Conservation (phyloP, 2,888 invertebrate genomes). For the Stramonita haemastoma region DNA sequence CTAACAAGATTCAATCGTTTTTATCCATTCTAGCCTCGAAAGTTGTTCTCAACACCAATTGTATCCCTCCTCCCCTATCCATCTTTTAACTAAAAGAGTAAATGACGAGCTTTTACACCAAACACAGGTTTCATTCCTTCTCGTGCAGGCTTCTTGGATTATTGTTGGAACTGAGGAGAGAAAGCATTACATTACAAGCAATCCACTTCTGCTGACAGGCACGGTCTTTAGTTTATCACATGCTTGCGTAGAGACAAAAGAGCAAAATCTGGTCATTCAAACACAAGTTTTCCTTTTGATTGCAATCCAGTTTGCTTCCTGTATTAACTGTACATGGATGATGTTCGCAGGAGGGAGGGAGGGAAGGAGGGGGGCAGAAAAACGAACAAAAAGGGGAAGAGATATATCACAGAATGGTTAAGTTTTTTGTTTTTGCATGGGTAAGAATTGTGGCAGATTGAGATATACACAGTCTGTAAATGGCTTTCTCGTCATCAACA, state of each 20-base stretch:
- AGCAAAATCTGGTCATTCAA: neutral
- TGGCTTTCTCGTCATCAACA: neutral
- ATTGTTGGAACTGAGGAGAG: too few species aligned
- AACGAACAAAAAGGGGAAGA: neutral
- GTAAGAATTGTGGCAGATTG: neutral
- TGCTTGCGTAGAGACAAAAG: slow-evolving; percentile 14
- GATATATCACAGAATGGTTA: slow-evolving; percentile 28
- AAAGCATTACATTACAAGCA: neutral
- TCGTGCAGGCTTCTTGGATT: too few species aligned
- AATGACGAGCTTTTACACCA: too few species aligned
- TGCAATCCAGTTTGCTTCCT: neutral
- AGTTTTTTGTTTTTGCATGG: neutral
- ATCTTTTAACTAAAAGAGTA: too few species aligned
- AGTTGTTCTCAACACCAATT: too few species aligned
- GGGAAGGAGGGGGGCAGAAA: neutral
- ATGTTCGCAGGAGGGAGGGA: neutral
- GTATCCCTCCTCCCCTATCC: too few species aligned
- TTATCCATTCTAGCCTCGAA: too few species aligned
- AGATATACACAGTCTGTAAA: neutral
- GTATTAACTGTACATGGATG: neutral
- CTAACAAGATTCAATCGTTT: too few species aligned
- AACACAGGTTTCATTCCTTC: too few species aligned
- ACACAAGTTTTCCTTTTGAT: neutral
- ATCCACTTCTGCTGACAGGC: neutral
- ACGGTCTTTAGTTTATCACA: slow-evolving; percentile 2